These are phyloP conservation scores for Tipula vernalis DNA, from an alignment of 2,888 invertebrate species.

Conservation along the genomic window DNA sequence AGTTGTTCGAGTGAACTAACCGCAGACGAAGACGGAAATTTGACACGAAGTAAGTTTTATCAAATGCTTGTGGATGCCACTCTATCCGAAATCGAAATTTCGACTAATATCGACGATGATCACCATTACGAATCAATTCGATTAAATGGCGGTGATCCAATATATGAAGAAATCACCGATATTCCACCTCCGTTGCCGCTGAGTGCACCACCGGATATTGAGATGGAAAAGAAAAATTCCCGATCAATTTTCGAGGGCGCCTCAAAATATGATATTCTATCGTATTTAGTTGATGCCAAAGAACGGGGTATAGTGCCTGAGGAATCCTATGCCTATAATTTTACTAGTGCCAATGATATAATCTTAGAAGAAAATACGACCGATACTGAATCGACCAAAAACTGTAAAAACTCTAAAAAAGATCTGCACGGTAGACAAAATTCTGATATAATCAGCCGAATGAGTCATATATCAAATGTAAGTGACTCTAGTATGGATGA, in stretches of 20 bases:
- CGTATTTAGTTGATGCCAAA: slow-evolving; percentile 78
- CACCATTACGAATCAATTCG: slow-evolving; percentile 64
- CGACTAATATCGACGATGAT: slow-evolving; percentile 47
- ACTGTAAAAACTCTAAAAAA: slow-evolving; percentile 34
- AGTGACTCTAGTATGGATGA: slow-evolving; percentile 79
- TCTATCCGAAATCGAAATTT: slow-evolving; percentile 51
- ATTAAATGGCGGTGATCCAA: slow-evolving; percentile 51
- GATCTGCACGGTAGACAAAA: slow-evolving; percentile 38
- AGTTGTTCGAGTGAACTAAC: slow-evolving; percentile 52
- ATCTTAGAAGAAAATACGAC: slow-evolving; percentile 42
- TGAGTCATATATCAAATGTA: slow-evolving; percentile 65
- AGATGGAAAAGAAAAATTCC: slow-evolving; percentile 58
- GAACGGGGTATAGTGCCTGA: slow-evolving; percentile 58
- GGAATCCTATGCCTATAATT: slow-evolving; percentile 54
- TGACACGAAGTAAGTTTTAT: slow-evolving; percentile 57
- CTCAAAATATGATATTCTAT: slow-evolving; percentile 80
- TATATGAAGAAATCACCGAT: slow-evolving; percentile 64
- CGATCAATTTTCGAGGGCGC: slow-evolving; percentile 67
- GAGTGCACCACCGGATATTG: slow-evolving; percentile 60
- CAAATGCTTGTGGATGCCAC: slow-evolving; percentile 60
- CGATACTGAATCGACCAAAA: slow-evolving; percentile 42
- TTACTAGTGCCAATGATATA: slow-evolving; percentile 41
- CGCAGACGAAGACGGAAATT: slow-evolving; percentile 50
- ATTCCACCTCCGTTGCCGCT: slow-evolving; percentile 67
- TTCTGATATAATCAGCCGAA: slow-evolving; percentile 50